phyloP scores from a whole-genome alignment of 2,888 invertebrate genomes.

The Prosopocoilus inquinatus region DNA sequence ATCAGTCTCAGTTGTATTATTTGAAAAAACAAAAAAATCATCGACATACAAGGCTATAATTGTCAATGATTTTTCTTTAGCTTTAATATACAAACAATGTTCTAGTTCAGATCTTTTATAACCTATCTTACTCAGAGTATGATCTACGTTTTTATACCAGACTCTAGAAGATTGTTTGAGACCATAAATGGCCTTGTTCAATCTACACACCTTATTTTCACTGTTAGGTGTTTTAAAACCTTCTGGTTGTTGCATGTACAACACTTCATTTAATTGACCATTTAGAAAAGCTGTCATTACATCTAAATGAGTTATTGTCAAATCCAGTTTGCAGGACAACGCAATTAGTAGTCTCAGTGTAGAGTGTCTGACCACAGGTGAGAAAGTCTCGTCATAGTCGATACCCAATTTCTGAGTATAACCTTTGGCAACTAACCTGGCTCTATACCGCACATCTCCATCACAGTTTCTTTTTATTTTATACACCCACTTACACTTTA shows the following conservation, averaged over 20 bases:
- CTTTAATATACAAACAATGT: too few relatives aligned
- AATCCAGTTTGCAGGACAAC: conserved; percentile 21
- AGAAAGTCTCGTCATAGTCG: conserved; percentile 24
- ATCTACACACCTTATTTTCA: conserved; percentile 17
- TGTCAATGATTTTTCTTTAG: too few relatives aligned
- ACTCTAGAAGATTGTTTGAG: conserved; percentile 18
- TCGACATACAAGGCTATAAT: too few relatives aligned
- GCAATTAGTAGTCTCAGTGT: conserved; percentile 29
- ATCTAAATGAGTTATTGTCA: conserved; percentile 30
- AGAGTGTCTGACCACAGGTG: conserved; percentile 22
- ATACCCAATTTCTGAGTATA: conserved; percentile 24
- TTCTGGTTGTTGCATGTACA: conserved; percentile 29
- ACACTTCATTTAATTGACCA: conserved; percentile 28
- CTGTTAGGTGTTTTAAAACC: too few relatives aligned
- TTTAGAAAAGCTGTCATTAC: conserved; percentile 33
- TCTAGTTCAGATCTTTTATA: too few relatives aligned
- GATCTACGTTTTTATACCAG: conserved; percentile 22
- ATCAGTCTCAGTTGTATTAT: not conserved
- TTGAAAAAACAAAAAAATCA: too few relatives aligned
- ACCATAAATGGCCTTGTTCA: conserved; percentile 18
- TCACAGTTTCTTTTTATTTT: conserved; percentile 31
- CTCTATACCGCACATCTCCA: conserved; percentile 23
- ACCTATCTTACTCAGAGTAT: too few relatives aligned
- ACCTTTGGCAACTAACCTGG: conserved; percentile 20
- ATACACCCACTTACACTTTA: conserved; percentile 37